Percentiles rank a stretch among this genome's conserved stretches.
phyloP scores from a whole-genome alignment of 2,797 vertebrate genomes.

The Cuniculus paca region DNA sequence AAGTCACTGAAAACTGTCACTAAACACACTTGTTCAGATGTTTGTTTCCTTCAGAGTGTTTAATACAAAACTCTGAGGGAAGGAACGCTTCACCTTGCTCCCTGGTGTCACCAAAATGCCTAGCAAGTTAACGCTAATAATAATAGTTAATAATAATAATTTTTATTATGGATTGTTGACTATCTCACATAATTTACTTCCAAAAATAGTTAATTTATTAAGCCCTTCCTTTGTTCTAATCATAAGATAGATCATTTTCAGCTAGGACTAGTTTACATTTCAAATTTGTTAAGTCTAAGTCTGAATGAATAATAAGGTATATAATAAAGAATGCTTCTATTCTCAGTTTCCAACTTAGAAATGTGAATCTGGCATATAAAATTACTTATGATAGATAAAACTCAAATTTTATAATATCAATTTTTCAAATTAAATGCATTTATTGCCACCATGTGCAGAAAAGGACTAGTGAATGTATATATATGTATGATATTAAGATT shows the following conservation, averaged over 20 bases:
- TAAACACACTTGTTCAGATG: background rate
- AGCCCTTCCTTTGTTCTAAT: background rate
- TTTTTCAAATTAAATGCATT: background rate
- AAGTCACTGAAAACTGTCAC: background rate
- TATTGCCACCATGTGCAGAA: background rate
- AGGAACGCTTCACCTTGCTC: background rate
- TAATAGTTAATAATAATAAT: too few relatives aligned
- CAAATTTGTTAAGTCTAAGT: background rate
- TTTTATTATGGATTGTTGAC: background rate
- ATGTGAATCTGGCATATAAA: background rate
- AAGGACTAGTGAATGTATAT: background rate
- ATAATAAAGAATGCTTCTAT: background rate
- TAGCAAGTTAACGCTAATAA: background rate
- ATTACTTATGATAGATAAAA: background rate
- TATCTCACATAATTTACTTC: background rate
- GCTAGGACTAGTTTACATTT: background rate
- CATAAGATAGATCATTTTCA: background rate
- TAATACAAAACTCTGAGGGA: background rate
- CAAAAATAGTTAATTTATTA: background rate
- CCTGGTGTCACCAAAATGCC: background rate
- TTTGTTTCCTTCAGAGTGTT: background rate
- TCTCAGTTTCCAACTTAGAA: background rate
- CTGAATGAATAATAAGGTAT: background rate
- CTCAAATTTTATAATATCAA: background rate
- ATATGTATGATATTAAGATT: background rate